Conservation (phyloP, 2,888 invertebrate genomes). For the Hemicrepidius hirtus region DNA sequence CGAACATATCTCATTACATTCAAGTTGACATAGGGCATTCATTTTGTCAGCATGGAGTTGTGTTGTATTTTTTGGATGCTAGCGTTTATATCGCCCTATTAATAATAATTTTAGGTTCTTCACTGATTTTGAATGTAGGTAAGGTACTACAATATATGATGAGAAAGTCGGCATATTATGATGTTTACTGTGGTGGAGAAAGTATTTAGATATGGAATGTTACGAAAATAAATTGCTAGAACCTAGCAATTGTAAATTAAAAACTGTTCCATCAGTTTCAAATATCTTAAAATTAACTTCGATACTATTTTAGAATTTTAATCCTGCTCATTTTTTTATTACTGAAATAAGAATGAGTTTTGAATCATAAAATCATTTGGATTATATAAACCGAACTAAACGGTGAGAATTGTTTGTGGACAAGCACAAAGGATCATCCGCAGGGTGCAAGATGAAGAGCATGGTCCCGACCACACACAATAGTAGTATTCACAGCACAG, state of each 20-base stretch:
- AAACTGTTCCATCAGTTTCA: no score
- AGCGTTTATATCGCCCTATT: constrained; percentile 1
- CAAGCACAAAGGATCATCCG: constrained; percentile 34
- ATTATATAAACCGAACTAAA: constrained; percentile 38
- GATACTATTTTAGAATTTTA: background rate
- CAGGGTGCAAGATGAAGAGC: constrained; percentile 33
- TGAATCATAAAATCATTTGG: constrained; percentile 36
- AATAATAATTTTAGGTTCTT: background rate
- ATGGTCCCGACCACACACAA: constrained; percentile 50
- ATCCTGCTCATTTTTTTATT: background rate
- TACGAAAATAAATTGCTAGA: no score
- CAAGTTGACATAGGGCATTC: constrained; percentile 37
- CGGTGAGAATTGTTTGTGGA: constrained; percentile 23
- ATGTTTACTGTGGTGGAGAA: no score
- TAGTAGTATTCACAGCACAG: constrained; percentile 46
- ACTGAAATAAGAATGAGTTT: constrained; percentile 21
- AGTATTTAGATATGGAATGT: no score
- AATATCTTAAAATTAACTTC: no score
- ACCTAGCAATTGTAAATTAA: no score
- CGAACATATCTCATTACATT: constrained; percentile 52
- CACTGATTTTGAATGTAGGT: no score
- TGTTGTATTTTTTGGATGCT: background rate
- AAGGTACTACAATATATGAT: no score
- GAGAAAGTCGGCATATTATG: no score
- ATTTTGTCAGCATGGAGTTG: constrained; percentile 34